These are phyloP conservation scores for Ochropacha duplaris DNA, from an alignment of 2,888 invertebrate species.

Conservation along the genomic window DNA sequence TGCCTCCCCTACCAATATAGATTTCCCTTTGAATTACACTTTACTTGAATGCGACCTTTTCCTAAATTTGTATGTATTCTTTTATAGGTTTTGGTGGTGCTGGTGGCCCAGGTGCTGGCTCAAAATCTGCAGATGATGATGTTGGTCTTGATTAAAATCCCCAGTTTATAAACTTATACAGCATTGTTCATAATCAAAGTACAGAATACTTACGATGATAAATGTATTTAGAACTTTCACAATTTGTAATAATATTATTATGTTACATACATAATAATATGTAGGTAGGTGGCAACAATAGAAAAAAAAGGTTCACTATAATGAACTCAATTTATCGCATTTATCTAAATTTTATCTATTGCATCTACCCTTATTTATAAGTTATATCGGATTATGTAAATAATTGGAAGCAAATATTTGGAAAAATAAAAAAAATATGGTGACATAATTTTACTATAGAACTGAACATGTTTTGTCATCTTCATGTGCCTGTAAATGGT, in stretches of 20 bases:
- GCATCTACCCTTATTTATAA: no score
- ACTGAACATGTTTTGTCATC: no score
- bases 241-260: neutral
- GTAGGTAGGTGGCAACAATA: neutral
- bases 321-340: neutral
- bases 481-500: neutral
- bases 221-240: neutral
- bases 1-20: no score
- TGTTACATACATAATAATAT: no score
- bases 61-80: constrained; percentile 7
- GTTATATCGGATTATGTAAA: neutral
- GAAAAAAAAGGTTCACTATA: no score
- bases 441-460: neutral
- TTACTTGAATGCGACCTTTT: constrained; percentile 29
- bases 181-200: constrained; percentile 14
- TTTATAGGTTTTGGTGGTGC: constrained; percentile 55
- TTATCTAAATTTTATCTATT: no score
- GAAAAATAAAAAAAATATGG: no score
- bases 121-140: constrained; percentile 80
- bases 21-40: neutral
- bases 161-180: constrained; percentile 7
- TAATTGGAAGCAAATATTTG: no score
- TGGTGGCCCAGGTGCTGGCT: constrained; percentile 39
- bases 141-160: constrained; percentile 85
- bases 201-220: neutral